Base-by-base conservation (phyloP, 2,113 vertebrate species). In the Scytalopus superciliaris region DNA sequence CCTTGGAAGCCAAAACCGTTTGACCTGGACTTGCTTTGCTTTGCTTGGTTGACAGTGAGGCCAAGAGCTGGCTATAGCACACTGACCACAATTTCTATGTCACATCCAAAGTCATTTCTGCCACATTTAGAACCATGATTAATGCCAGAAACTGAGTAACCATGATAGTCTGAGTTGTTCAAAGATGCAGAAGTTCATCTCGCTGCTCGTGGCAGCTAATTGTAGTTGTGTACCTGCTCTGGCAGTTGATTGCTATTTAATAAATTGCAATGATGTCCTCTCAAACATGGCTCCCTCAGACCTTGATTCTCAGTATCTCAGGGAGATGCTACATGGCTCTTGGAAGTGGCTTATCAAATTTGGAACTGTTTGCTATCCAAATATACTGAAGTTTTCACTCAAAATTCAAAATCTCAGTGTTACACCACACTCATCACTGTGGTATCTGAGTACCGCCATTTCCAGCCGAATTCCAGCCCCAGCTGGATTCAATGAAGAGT, bases 381-480 rank as follows among this genome's bases (percentile, higher is more conserved):
- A 91, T 92, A 95, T 10, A 93, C 90, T 93, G 69, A 90, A 94
- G 88, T 94, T 96, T 92, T 97, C 90, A 75, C 83, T 94, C 92
- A 97, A 95, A 96, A 94, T 92, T 93, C 85, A 92, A 74, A 86
- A 90, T 94, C 95, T 90, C 56, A 16, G 70, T 93, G 72, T 90
- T 96, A 92, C 93, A 96, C 96, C 96, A 96, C 92, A 97, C 96
- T 97, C 96, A 97, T 96, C 96, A 72, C 94, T 96, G 79, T 93
- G 94, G 96, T 97, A 96, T 96, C 94, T 92, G 73, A 87, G 69
- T 40, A 37, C 9, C 7, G n/a, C 92, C 93, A 95, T 78, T 93
- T 96, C 93, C 93, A 97, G 85, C 64, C 4, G 69, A 96, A 96
- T 94, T 97, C 87, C 96, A 96, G 68, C 73, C 86, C 70, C 96